Evolutionary conservation across 1,140 invertebrate species (phyloP), one percentile per base, ranked within the genome.

Genomic region (Drosophila nigrodunni): DNA sequence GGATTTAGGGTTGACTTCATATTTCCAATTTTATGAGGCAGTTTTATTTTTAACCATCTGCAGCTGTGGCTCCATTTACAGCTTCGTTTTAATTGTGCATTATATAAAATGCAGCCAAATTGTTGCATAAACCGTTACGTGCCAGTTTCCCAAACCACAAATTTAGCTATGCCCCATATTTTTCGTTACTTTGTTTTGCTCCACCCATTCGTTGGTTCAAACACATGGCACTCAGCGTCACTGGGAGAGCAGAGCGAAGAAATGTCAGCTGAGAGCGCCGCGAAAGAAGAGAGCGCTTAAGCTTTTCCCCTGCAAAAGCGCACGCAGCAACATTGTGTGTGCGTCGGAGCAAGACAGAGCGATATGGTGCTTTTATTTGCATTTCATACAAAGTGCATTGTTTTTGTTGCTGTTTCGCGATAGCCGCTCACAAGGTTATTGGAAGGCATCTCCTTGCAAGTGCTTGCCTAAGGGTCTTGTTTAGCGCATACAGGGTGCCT

Each of bases 91-190:
- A 76, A 86, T 81, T 85, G 34, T 59, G 50, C 59, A 74, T 83
- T 87, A 88, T 72, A 75, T 87, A 88, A 85, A 83, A 76, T 15
- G 50, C 76, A 61, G 44, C 55, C 66, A 70, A 77, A 78, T 69
- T 67, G 85, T 87, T 87, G 85, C 80, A 87, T 87, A 87, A 87
- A 83, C 58, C 69, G 68, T 85, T 81, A 81, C 74, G 81, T 74
- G 18, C 61, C 25, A 34, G 49, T 50, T 70, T 47, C 62, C 39
- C 69, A 46, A 55, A 35, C 59, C 25, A 30, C 18, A 30, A 30
- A 30, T 30, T 30, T 30, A 4, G 25, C 25, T 21, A 13, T 39
- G 35, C 57, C 69, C 34, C 65, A 59, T 21, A 21, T 87, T 82
- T 77, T 82, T 55, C 67, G 13, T 68, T 69, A 87, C 74, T 87